These are phyloP conservation scores for Clarias laeviceps DNA, from an alignment of 2,797 vertebrate genomes.

Conservation along the genomic window DNA sequence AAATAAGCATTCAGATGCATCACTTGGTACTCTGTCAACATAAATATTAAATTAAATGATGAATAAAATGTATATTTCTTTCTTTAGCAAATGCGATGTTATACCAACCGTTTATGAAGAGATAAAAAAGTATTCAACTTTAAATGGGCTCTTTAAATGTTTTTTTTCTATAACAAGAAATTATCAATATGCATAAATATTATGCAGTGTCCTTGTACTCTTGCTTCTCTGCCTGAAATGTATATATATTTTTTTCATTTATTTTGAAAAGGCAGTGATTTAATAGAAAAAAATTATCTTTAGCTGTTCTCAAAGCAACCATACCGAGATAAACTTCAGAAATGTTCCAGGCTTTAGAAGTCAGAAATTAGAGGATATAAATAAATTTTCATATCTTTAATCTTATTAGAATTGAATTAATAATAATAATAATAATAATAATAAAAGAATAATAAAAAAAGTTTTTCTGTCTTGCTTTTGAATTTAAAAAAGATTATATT, in stretches of 20 bases:
- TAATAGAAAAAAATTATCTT: neutral
- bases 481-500: neutral
- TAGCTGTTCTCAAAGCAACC: neutral
- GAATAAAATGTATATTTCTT: neutral
- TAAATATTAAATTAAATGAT: neutral
- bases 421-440: too few species aligned
- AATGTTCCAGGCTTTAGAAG: neutral
- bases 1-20: too few species aligned
- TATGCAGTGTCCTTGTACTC: neutral
- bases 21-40: too few species aligned
- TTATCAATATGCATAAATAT: neutral
- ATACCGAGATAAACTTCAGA: neutral
- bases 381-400: neutral
- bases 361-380: neutral
- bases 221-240: neutral
- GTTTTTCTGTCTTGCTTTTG: neutral
- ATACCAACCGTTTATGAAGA: neutral
- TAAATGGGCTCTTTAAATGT: neutral
- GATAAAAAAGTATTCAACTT: neutral
- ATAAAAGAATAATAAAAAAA: neutral
- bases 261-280: neutral
- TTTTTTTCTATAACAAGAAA: neutral
- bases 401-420: neutral
- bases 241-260: neutral
- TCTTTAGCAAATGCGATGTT: neutral